Evolutionary conservation across 53 echinoderm and acorn worm species (phyloP).

Genomic region (Echinometra lucunter): DNA sequence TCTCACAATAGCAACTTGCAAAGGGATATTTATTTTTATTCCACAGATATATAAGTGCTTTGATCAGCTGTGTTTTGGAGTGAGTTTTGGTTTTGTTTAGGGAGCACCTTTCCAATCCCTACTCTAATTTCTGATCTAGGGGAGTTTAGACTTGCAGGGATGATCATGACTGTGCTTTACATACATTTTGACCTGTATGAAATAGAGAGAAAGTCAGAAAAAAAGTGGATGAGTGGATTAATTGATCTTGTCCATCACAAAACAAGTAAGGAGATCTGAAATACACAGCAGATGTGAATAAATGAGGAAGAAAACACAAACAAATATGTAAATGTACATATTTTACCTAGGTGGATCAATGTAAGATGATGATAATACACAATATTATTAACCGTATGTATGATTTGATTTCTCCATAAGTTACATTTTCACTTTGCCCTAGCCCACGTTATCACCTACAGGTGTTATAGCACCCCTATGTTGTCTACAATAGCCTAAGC

Average conservation of each 20-base stretch:
- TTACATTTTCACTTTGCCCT: too few species aligned
- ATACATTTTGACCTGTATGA: constrained; percentile 79
- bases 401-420: background rate
- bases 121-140: background rate
- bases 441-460: too few species aligned
- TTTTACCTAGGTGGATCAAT: background rate
- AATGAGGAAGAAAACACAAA: background rate
- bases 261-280: background rate
- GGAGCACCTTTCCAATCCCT: constrained; percentile 24
- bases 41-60: background rate
- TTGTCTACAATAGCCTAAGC: too few species aligned
- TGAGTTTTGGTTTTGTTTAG: constrained; percentile 28
- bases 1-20: constrained; percentile 7
- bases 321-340: background rate
- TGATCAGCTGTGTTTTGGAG: background rate
- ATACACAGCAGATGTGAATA: background rate
- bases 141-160: constrained; percentile 89
- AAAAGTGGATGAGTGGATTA: constrained; percentile 4
- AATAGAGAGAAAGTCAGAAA: constrained; percentile 61
- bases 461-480: too few species aligned
- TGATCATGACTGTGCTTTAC: constrained; percentile 72
- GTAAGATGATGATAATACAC: background rate
- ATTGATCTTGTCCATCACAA: background rate
- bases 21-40: background rate
- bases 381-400: background rate